Evolutionary conservation across 2,113 vertebrate species (phyloP), one percentile per base, ranked within the genome.

Genomic region (Syrrhaptes paradoxus): DNA sequence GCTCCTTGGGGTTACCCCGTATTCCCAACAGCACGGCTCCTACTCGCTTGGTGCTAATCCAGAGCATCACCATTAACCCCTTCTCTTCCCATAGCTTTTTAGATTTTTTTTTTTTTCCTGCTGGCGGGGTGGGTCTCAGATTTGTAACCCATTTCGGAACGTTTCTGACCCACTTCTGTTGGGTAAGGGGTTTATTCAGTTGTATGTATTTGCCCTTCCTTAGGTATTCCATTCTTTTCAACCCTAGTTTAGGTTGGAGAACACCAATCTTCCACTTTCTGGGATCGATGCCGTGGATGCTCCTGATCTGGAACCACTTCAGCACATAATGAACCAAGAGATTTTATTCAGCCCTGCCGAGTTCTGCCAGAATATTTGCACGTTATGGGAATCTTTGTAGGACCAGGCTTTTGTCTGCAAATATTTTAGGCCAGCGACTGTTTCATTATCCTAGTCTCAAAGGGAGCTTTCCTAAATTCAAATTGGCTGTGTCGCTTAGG

Each of bases 281-380:
- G 15, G 0, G 43, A n/a, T 51, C 0, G 0, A 49, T 15, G 24
- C 19, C 63, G 21, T 0, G 0, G 54, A 25, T 38, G 48, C 41
- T 85, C 31, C 71, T 76, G 38, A 31, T 13, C 65, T 79, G 74
- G 26, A 93, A 19, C 19, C 19, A 7, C 45, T 10, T 41, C 24
- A 45, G 13, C 32, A 72, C 26, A 3, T 7, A 57, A 57, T 52
- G 28, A 68, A 26, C 36, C 17, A 10, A 25, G 58, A 51, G 31
- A 10, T 76, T 85, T 96, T 48, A 8, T 26, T 26, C 54, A 82
- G 17, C 11, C 29, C 43, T 46, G 0, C 7, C 29, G 59, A 67
- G 26, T 43, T 78, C 57, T 55, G 12, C 24, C 16, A 14, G 5
- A 34, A 61, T 75, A 48, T 72, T 82, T 68, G 45, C 41, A 32